Evolutionary conservation across 2,888 invertebrate genomes (phyloP).

Genomic region (Drosophila stalkeri): DNA sequence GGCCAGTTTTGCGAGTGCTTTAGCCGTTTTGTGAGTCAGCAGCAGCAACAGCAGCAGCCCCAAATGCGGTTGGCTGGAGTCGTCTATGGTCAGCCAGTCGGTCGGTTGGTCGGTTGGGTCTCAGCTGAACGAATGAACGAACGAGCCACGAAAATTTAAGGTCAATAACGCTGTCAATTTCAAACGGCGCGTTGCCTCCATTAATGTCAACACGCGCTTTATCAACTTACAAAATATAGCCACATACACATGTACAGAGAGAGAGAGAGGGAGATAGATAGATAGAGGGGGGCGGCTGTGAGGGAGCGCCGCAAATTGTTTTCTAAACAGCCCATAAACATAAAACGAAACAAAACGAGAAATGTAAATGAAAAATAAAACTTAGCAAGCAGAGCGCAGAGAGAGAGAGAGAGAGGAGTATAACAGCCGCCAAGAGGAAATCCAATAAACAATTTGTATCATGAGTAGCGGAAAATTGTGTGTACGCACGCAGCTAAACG

Average conservation of each 20-base stretch:
- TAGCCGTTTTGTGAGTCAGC: conserved; percentile 36
- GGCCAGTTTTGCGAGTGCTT: conserved; percentile 64
- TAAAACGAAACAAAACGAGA: conserved; percentile 78
- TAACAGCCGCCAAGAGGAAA: conserved; percentile 68
- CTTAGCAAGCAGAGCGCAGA: conserved; percentile 49
- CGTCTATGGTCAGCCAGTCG: conserved; percentile 45
- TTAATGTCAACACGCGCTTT: conserved; percentile 77
- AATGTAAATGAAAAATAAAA: conserved; percentile 77
- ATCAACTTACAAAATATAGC: conserved; percentile 64
- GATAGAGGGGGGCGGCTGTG: conserved; percentile 35
- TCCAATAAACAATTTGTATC: conserved; percentile 79
- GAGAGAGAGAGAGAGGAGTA: conserved; percentile 11
- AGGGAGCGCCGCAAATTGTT: conserved; percentile 65
- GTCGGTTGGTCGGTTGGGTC: background rate
- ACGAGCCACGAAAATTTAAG: conserved; percentile 62
- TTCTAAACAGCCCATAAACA: conserved; percentile 78
- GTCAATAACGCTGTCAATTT: conserved; percentile 78
- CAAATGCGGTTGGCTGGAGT: conserved; percentile 37
- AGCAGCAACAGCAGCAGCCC: conserved; percentile 46
- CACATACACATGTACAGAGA: conserved; percentile 18
- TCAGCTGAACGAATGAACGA: background rate
- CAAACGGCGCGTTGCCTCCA: conserved; percentile 75
- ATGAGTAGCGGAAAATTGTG: conserved; percentile 79
- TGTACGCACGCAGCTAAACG: conserved; percentile 78
- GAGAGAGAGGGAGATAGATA: conserved; percentile 30